Base-by-base conservation (phyloP, 1,140 invertebrate genomes). In the Penaeus indicus region DNA sequence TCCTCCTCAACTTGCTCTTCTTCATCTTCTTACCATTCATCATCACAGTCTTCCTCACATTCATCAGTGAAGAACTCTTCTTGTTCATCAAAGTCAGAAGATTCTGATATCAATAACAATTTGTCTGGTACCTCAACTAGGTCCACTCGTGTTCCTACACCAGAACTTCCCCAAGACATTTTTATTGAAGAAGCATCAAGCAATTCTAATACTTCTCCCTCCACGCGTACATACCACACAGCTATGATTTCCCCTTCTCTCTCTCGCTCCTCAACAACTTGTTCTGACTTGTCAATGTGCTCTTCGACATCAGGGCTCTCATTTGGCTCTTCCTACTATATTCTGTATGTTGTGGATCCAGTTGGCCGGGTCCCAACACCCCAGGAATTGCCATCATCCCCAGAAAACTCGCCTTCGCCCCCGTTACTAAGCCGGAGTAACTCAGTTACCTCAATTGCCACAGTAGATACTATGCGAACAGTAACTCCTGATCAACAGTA, bases 281-380 rank as follows among this genome's bases (percentile, higher is more conserved):
- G 22, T 16, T 84, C 87, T 25, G 87, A 84, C 42, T 32, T 89
- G 32, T 89, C 87, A 21, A 54, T 67, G 60, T 91, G 82, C 21
- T 91, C 90, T 60, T 86, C 85, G 25, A 64, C 85, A 13, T 90
- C 89, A 19, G 82, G 84, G 18, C 47, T 91, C 16, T 91, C 90
- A 0, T 91, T 91, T 80, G 90, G 90, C 21, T 91, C 90, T 13
- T 91, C 90, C 0, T 91, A 91, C 69, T 91, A 91, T 63, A 80
- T 87, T 27, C 78, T 90, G 0, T 91, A 91, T 64, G 72, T 89
- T 25, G 80, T 91, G n/a, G 90, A 91, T 77, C 90, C 85, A 25
- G 79, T 88, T 22, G 77, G 42, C 8, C 82, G 85, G n/a, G 84
- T 86, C 27, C 82, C 79, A 4, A 85, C 90, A 38, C 90, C 88